Conservation (phyloP, 2,888 invertebrate species). For the Philhelius pedissequus region DNA sequence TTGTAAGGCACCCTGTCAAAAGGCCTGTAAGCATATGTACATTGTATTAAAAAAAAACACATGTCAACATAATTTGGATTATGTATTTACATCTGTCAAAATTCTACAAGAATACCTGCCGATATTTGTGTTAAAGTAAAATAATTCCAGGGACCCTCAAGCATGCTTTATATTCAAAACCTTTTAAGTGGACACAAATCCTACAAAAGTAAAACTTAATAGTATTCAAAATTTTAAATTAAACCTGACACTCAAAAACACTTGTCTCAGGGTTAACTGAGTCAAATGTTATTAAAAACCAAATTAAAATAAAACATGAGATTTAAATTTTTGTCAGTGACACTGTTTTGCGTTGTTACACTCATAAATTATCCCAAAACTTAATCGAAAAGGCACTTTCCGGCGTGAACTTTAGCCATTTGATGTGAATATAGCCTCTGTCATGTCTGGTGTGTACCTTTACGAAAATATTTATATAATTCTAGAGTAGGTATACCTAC, state of each 20-base stretch:
- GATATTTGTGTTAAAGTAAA: not conserved
- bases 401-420: constrained; percentile 39
- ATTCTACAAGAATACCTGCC: not conserved
- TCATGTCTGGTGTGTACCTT: not conserved
- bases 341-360: constrained; percentile 1
- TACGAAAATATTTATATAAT: not conserved
- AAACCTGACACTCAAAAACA: not conserved
- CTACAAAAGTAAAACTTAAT: not conserved
- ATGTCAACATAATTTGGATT: no score
- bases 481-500: no score
- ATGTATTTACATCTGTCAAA: no score
- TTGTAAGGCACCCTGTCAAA: no score
- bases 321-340: constrained; percentile 2
- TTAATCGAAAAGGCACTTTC: constrained; percentile 31
- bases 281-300: not conserved
- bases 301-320: not conserved
- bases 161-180: not conserved
- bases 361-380: constrained; percentile 5
- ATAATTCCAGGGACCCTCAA: not conserved
- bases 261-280: not conserved
- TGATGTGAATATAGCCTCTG: not conserved
- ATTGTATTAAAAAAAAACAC: no score
- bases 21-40: no score
- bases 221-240: not conserved
- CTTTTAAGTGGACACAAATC: no score